Percentiles rank a stretch among this genome's conserved stretches.
These are phyloP conservation scores for Adrianichthys oophorus DNA, from an alignment of 2,797 vertebrate species.

Conservation along the genomic window DNA sequence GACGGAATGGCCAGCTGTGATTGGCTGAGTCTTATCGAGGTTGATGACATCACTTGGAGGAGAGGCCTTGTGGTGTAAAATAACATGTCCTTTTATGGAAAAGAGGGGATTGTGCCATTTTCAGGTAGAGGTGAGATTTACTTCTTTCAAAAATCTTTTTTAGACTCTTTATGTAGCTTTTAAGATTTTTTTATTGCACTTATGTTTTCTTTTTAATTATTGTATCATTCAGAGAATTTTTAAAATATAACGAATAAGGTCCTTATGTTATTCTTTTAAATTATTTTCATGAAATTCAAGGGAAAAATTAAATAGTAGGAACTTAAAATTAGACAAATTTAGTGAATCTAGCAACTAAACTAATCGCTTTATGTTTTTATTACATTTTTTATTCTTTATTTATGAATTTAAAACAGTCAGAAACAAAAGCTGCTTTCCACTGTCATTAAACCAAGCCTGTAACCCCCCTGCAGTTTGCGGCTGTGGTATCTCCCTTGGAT, in stretches of 20 bases:
- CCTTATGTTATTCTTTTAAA: no score
- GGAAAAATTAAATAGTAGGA: no score
- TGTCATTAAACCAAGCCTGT: conserved; percentile 28
- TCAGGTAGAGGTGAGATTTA: conserved; percentile 51
- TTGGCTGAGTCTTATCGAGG: conserved; percentile 63
- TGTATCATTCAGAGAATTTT: no score
- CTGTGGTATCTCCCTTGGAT: conserved; percentile 74
- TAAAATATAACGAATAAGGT: no score
- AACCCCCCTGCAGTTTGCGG: conserved; percentile 41
- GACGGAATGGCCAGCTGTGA: conserved; percentile 43
- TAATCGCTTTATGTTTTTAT: conserved; percentile 9
- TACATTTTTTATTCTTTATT: conserved; percentile 15
- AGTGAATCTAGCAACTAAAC: neutral
- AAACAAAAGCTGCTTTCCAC: conserved; percentile 34
- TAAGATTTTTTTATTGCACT: neutral
- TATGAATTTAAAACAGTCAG: conserved; percentile 21
- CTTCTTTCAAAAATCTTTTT: conserved; percentile 14
- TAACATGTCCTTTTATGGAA: conserved; percentile 86
- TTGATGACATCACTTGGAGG: conserved; percentile 73
- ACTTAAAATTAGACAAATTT: neutral
- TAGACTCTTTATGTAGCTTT: neutral
- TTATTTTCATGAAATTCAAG: no score
- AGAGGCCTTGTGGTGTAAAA: conserved; percentile 79
- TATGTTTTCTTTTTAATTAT: no score
- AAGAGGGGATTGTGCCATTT: conserved; percentile 70